phyloP scores from a whole-genome alignment of 2,113 vertebrate species.

The Acrocephalus arundinaceus region DNA sequence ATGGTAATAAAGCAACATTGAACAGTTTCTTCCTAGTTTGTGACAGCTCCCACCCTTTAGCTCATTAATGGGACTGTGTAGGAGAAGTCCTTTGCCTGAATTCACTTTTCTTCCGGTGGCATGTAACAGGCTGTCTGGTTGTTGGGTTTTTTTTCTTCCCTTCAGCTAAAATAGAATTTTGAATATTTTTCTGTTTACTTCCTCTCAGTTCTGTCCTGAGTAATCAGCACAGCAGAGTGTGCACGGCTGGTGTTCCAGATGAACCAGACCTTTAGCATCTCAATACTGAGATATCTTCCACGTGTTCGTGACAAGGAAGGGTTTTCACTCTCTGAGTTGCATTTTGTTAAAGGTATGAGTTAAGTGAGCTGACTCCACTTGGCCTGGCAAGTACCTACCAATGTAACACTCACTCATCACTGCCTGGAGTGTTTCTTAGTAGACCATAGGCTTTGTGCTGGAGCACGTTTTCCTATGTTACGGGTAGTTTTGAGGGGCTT shows the following conservation, averaged over 20 bases:
- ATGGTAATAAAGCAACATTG: background rate
- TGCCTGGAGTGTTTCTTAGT: background rate
- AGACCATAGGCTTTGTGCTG: background rate
- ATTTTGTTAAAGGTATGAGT: background rate
- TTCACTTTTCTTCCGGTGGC: background rate
- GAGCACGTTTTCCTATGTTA: rapidly evolving
- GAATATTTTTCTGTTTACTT: background rate
- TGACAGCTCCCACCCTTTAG: background rate
- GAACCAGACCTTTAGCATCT: background rate
- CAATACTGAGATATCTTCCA: background rate
- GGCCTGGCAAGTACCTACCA: background rate
- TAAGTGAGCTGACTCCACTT: background rate
- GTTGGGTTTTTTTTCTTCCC: background rate
- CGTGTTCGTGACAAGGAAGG: background rate
- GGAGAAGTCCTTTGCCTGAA: background rate
- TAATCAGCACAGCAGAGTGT: background rate
- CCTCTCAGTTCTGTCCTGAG: background rate
- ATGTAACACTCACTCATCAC: rapidly evolving
- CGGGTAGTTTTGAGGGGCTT: background rate
- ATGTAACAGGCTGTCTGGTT: background rate
- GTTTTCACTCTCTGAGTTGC: background rate
- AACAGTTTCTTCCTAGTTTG: background rate
- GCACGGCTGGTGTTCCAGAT: background rate
- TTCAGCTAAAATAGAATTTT: background rate
- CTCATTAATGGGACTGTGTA: background rate